These are phyloP conservation scores for Melanotaenia nigrans DNA, from an alignment of 2,797 vertebrate genomes.

Conservation along the genomic window DNA sequence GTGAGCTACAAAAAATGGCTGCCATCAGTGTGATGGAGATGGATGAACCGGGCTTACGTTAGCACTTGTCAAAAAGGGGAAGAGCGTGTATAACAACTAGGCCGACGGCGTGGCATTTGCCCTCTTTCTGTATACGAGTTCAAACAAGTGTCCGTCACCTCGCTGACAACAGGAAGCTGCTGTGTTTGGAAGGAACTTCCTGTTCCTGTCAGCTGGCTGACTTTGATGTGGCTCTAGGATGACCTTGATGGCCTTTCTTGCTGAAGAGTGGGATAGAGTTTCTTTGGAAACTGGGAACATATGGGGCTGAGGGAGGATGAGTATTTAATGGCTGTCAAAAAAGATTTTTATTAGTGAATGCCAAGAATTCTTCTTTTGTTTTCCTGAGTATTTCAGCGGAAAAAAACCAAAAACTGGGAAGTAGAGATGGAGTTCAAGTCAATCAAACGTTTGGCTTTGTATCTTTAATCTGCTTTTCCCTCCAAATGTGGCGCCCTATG, in stretches of 20 bases:
- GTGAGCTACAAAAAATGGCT: slow-evolving; percentile 69
- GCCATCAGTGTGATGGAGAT: slow-evolving; percentile 77
- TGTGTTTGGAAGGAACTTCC: slow-evolving; percentile 82
- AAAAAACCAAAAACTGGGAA: slow-evolving; percentile 59
- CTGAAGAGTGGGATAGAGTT: slow-evolving; percentile 53
- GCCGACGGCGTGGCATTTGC: slow-evolving; percentile 74
- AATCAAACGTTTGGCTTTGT: slow-evolving; percentile 51
- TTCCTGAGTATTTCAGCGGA: slow-evolving; percentile 57
- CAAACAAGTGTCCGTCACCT: slow-evolving; percentile 85
- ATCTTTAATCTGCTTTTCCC: slow-evolving; percentile 47
- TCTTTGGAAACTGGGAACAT: slow-evolving; percentile 70
- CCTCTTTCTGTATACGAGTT: slow-evolving; percentile 71
- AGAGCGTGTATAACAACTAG: slow-evolving; percentile 64
- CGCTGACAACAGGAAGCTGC: slow-evolving; percentile 85
- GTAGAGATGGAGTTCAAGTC: slow-evolving; percentile 53
- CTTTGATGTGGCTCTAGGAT: slow-evolving; percentile 80
- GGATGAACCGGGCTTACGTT: slow-evolving; percentile 74
- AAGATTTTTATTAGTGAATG: slow-evolving; percentile 76
- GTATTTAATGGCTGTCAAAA: slow-evolving; percentile 71
- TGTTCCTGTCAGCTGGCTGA: slow-evolving; percentile 82
- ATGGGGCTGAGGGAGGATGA: slow-evolving; percentile 27
- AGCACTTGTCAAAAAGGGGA: slow-evolving; percentile 64
- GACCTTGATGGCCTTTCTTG: slow-evolving; percentile 77
- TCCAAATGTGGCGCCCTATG: slow-evolving; percentile 22
- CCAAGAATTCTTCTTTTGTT: slow-evolving; percentile 51